Conservation (phyloP, 1,140 invertebrate genomes). For the Heliconius hewitsoni region DNA sequence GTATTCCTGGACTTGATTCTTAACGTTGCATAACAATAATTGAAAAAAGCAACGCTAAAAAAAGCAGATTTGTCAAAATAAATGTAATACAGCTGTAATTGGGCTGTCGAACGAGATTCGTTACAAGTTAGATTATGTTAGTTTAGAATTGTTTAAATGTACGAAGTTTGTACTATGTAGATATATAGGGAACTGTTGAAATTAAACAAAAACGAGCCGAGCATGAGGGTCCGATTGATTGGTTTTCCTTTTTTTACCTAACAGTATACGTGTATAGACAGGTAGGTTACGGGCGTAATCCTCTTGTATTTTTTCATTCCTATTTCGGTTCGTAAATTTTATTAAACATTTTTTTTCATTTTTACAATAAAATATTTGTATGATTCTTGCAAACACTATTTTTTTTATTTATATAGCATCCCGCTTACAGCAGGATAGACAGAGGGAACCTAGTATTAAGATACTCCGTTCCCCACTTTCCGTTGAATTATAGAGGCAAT, state of each 20-base stretch:
- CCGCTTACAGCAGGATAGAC: too few relatives aligned
- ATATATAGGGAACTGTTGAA: conserved; percentile 44
- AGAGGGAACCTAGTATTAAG: too few relatives aligned
- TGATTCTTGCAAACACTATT: background rate
- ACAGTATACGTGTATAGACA: conserved; percentile 26
- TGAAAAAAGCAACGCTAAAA: background rate
- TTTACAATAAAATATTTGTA: conserved; percentile 12
- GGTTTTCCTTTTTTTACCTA: conserved; percentile 40
- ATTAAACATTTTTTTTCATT: conserved; percentile 19
- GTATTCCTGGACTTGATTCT: too few relatives aligned
- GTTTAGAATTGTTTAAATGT: conserved; percentile 43
- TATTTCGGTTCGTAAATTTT: conserved; percentile 15
- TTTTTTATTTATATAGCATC: background rate
- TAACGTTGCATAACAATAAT: background rate
- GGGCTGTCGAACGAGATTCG: background rate
- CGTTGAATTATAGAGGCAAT: too few relatives aligned
- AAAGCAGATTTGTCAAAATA: background rate
- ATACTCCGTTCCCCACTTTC: too few relatives aligned
- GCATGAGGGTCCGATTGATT: conserved; percentile 48
- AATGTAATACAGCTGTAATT: background rate
- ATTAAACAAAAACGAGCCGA: conserved; percentile 52
- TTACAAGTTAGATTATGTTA: conserved; percentile 43
- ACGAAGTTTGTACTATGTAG: conserved; percentile 31
- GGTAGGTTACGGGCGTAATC: conserved; percentile 36
- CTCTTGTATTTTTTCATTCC: conserved; percentile 30